Base-by-base conservation (phyloP, 30 jellyfish, hydroid and myxozoan genomes). In the Aurelia sp. region DNA sequence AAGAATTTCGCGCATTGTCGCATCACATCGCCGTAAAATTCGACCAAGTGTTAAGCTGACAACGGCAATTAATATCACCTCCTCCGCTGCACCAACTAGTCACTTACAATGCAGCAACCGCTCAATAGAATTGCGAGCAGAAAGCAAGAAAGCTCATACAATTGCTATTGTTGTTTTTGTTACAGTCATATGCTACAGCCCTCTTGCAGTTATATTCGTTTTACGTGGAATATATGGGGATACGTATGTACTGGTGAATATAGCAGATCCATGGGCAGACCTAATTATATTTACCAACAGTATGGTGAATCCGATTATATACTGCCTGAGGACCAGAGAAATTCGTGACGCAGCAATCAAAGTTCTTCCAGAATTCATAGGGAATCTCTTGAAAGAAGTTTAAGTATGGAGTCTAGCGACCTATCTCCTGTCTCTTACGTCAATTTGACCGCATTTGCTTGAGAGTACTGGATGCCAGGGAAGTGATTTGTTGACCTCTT, bases 261-360 rank as follows among this genome's bases (percentile, higher is more conserved):
- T 81, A 13, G 90, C 73, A 5, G 90, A 81, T 31, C 83, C 90
- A 19, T 81, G 90, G 90, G 82, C 90, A 53, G 90, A 81, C 20
- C 58, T 81, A 44, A 20, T 81, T 31, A 81, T 81, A 51, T 81
- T 19, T 41, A n/a, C 66, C 27, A 81, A 81, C 76, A 81, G 90
- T 35, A 17, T 61, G 33, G 20, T 69, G 18, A 81, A 81, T 44
- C 83, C 83, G 4, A 13, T 81, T 16, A 27, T 81, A 18, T 81
- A 81, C 67, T 81, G 90, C 66, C 50, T 66, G 10, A 52, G 84
- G n/a, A 74, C 82, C 6, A 67, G 31, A 27, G 83, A 81, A 21
- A 81, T 81, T 35, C 90, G 90, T 31, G 75, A 37, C 11, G 79
- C 79, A 2, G 79, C 61, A 4, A 11, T 62, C 35, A 62, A 55